A percentile compares a stretch with the other conserved stretches of the same genome.
Conservation (phyloP, 2,113 vertebrate species). For the Pseudorasbora parva region DNA sequence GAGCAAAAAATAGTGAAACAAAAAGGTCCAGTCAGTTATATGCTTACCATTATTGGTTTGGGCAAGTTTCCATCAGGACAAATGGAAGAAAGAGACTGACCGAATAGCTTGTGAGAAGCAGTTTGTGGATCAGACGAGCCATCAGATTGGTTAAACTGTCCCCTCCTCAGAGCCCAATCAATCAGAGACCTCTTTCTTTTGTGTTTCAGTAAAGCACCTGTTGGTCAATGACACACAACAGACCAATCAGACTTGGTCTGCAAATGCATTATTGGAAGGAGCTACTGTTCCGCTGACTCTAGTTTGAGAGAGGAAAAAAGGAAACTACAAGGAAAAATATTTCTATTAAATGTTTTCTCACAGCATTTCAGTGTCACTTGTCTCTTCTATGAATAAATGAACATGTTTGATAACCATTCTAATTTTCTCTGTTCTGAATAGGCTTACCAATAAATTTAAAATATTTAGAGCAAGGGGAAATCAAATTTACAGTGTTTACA, state of each 20-base stretch:
- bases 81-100: constrained; percentile 75
- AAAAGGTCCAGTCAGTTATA: not conserved
- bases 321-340: not conserved
- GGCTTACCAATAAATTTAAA: no score
- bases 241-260: not conserved
- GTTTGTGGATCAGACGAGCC: constrained; percentile 66
- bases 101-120: constrained; percentile 73
- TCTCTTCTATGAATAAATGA: not conserved
- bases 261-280: not conserved
- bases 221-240: not conserved
- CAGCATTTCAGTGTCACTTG: not conserved
- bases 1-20: not conserved
- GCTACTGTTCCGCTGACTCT: not conserved
- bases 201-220: constrained; percentile 71
- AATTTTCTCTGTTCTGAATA: no score
- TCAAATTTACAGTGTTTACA: no score
- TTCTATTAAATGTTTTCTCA: not conserved
- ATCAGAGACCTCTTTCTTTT: constrained; percentile 81
- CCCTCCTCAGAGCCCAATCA: constrained; percentile 78
- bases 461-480: no score
- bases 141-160: constrained; percentile 60
- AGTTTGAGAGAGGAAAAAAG: not conserved
- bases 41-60: constrained; percentile 78
- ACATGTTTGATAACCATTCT: not conserved
- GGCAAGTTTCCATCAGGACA: constrained; percentile 78